Percentiles rank a stretch among this genome's conserved stretches.
phyloP scores from a whole-genome alignment of 2,888 invertebrate genomes.

The Marasmarcha lunaedactyla region DNA sequence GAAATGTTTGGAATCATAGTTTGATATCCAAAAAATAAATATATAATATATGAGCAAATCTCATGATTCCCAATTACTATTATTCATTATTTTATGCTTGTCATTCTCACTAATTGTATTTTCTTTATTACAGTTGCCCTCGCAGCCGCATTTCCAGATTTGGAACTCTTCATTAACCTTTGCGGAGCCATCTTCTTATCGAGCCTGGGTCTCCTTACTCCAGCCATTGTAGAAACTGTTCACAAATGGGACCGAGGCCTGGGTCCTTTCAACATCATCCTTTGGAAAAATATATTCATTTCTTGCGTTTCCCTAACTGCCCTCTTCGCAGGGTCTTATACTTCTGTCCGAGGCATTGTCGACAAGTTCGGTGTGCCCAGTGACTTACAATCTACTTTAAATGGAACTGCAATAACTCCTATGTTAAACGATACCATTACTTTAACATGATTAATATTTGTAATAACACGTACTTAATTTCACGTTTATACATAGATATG shows the following conservation, averaged over 20 bases:
- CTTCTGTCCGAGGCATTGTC: slow-evolving; percentile 43
- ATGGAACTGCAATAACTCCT: too few relatives aligned
- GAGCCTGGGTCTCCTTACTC: slow-evolving; percentile 78
- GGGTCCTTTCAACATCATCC: slow-evolving; percentile 75
- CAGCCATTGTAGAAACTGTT: slow-evolving; percentile 80
- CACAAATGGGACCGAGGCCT: slow-evolving; percentile 74
- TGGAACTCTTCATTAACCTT: slow-evolving; percentile 88
- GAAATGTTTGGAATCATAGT: too few relatives aligned
- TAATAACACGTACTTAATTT: too few relatives aligned
- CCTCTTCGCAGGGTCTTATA: slow-evolving; percentile 48
- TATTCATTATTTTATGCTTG: too few relatives aligned
- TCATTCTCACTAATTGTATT: too few relatives aligned
- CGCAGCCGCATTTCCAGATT: slow-evolving; percentile 83
- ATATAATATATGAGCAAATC: too few relatives aligned
- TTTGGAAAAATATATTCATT: slow-evolving; percentile 75
- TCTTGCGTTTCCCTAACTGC: slow-evolving; percentile 41
- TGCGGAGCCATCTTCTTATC: slow-evolving; percentile 85
- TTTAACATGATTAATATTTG: too few relatives aligned
- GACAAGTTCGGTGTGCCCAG: slow-evolving; percentile 28
- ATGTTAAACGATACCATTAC: too few relatives aligned
- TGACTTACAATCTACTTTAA: not conserved
- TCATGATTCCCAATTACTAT: too few relatives aligned
- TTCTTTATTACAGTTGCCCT: slow-evolving; percentile 72
- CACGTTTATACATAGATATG: too few relatives aligned
- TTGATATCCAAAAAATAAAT: too few relatives aligned